phyloP scores from a whole-genome alignment of 2,797 vertebrate species.

The Melanotaenia trifasciata region DNA sequence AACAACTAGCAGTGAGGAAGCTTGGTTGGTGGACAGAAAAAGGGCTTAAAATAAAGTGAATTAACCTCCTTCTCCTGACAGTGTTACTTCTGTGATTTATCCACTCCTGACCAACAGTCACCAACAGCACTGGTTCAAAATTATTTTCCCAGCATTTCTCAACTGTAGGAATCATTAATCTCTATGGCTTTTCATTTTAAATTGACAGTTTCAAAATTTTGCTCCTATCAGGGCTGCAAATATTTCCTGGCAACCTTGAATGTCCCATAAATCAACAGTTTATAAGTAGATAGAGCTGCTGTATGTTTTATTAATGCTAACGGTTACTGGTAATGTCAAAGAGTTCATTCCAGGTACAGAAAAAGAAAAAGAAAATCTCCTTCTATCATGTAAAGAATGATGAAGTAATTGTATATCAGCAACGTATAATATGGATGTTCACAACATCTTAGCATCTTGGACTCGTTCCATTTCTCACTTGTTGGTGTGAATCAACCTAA shows the following conservation, averaged over 20 bases:
- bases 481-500: no score
- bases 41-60: conserved; percentile 31
- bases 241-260: conserved; percentile 51
- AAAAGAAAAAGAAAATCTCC: background rate
- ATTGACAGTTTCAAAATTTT: conserved; percentile 39
- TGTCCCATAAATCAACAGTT: conserved; percentile 54
- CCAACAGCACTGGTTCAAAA: conserved; percentile 18
- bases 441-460: no score
- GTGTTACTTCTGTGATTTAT: conserved; percentile 51
- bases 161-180: conserved; percentile 52
- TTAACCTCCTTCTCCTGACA: conserved; percentile 15
- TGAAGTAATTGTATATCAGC: no score
- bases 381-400: background rate
- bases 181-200: conserved; percentile 44
- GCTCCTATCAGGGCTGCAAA: conserved; percentile 59
- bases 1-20: background rate
- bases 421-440: no score
- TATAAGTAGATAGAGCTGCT: conserved; percentile 14
- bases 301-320: conserved; percentile 17
- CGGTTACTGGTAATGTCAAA: background rate
- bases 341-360: conserved; percentile 17
- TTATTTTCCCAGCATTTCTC: conserved; percentile 31
- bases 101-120: conserved; percentile 23
- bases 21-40: conserved; percentile 1
- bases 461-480: no score